phyloP scores from a whole-genome alignment of 2,888 invertebrate genomes.

The Salpingus planirostris region DNA sequence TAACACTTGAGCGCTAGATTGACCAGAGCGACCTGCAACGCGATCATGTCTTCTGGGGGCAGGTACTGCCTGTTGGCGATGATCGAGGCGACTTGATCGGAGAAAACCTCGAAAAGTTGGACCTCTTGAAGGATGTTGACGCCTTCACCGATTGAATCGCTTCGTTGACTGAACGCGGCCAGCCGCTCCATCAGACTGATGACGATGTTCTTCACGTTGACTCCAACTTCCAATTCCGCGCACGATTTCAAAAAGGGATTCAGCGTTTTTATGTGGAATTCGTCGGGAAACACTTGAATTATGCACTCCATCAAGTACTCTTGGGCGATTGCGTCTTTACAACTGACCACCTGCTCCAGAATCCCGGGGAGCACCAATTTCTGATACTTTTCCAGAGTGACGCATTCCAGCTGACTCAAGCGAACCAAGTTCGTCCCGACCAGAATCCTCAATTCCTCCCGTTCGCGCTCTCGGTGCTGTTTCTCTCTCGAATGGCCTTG shows the following conservation, averaged over 20 bases:
- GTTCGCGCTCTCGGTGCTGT: constrained; percentile 80
- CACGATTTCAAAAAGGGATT: constrained; percentile 95
- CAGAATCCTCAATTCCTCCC: constrained; percentile 89
- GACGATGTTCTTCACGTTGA: constrained; percentile 97
- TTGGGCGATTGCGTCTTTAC: constrained; percentile 95
- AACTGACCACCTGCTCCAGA: constrained; percentile 96
- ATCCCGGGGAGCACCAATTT: constrained; percentile 91
- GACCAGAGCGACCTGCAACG: constrained; percentile 88
- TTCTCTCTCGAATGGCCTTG: constrained; percentile 79
- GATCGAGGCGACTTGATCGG: constrained; percentile 92
- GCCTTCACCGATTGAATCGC: constrained; percentile 48
- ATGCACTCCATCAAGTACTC: constrained; percentile 99
- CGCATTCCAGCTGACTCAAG: constrained; percentile 89
- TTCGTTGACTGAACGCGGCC: constrained; percentile 74
- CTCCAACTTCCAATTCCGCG: constrained; percentile 88
- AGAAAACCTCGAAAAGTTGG: constrained; percentile 95
- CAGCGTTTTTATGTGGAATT: constrained; percentile 93
- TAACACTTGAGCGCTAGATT: constrained; percentile 96
- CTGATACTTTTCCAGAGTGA: constrained; percentile 86
- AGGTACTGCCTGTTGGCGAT: constrained; percentile 90
- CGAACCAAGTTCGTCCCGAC: constrained; percentile 98
- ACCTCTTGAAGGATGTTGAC: constrained; percentile 53
- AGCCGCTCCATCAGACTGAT: constrained; percentile 91
- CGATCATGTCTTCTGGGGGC: constrained; percentile 92
- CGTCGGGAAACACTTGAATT: constrained; percentile 98